These are phyloP conservation scores for Neogale vison DNA, from an alignment of 2,113 vertebrate genomes.

Conservation along the genomic window DNA sequence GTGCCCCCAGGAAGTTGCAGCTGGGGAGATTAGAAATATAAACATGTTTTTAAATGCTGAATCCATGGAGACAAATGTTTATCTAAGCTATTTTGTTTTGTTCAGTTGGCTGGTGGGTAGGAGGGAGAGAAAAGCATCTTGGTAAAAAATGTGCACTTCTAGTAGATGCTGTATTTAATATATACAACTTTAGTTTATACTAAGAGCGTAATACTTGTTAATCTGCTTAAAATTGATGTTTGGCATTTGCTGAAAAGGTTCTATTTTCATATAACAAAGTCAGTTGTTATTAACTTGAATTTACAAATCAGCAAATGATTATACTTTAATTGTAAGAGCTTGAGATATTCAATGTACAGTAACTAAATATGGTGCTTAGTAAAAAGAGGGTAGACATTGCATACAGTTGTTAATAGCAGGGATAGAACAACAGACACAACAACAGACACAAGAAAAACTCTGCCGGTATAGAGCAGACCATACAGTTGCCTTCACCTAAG, in stretches of 20 bases:
- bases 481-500: neutral
- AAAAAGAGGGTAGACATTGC: neutral
- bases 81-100: neutral
- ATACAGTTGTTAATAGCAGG: neutral
- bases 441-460: neutral
- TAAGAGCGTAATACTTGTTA: neutral
- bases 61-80: neutral
- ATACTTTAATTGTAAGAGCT: neutral
- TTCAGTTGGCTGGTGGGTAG: neutral
- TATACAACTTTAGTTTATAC: neutral
- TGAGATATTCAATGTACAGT: neutral
- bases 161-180: neutral
- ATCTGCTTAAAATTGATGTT: neutral
- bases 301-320: neutral
- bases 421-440: neutral
- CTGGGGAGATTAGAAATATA: neutral
- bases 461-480: no score
- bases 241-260: neutral
- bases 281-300: conserved; percentile 6
- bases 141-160: neutral
- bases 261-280: neutral
- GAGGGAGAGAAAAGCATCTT: neutral
- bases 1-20: neutral
- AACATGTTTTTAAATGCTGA: neutral
- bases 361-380: neutral